Evolutionary conservation across 2,888 invertebrate species (phyloP).

Genomic region (Drosophila macrothrix): DNA sequence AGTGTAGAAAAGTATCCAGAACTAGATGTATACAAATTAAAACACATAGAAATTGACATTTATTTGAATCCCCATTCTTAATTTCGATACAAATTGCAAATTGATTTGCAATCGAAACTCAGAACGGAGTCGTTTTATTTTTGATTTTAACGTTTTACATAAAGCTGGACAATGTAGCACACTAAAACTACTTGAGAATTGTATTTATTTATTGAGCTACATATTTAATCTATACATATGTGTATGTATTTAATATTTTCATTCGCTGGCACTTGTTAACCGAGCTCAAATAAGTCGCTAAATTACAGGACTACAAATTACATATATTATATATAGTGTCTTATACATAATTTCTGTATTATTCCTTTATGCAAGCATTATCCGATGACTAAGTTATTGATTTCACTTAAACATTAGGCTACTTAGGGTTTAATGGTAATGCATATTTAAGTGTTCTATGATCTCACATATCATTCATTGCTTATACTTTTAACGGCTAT

Average conservation of each 20-base stretch:
- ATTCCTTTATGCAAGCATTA: slow-evolving; percentile 43
- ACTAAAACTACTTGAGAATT: slow-evolving; percentile 72
- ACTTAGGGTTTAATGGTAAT: slow-evolving; percentile 63
- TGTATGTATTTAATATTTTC: slow-evolving; percentile 17
- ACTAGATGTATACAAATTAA: neutral
- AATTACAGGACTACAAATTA: slow-evolving; percentile 26
- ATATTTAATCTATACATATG: slow-evolving; percentile 37
- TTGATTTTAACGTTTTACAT: slow-evolving; percentile 69
- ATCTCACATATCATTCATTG: slow-evolving; percentile 31
- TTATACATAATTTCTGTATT: slow-evolving; percentile 23
- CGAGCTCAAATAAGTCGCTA: slow-evolving; percentile 38
- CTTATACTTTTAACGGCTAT: slow-evolving; percentile 84
- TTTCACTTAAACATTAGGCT: slow-evolving; percentile 54
- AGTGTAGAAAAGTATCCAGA: neutral
- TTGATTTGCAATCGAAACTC: slow-evolving; percentile 14
- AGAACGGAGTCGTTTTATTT: slow-evolving; percentile 31
- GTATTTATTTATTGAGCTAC: slow-evolving; percentile 38
- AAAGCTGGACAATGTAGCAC: slow-evolving; percentile 77
- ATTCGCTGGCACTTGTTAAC: slow-evolving; percentile 31
- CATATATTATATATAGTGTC: slow-evolving; percentile 9
- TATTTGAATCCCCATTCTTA: slow-evolving; percentile 1
- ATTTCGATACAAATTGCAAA: slow-evolving; percentile 4
- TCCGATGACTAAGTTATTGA: slow-evolving; percentile 46
- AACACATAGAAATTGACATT: slow-evolving; percentile 5
- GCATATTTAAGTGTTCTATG: slow-evolving; percentile 54